Percentiles rank a stretch among this genome's conserved stretches.
These are phyloP conservation scores for Boulengeromyrus knoepffleri DNA, from an alignment of 2,113 vertebrate species.

Conservation along the genomic window DNA sequence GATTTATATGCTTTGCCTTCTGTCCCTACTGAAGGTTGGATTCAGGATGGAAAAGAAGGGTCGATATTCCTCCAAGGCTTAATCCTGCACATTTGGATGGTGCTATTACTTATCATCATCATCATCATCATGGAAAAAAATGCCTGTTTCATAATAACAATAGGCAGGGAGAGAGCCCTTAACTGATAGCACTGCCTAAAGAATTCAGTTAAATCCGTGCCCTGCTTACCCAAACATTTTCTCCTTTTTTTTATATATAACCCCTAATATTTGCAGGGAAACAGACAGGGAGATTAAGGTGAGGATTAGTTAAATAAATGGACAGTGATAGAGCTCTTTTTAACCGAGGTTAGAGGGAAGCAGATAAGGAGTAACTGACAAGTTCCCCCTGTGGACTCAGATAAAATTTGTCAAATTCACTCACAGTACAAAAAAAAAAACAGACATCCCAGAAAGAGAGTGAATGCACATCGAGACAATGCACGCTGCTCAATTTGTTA, in stretches of 20 bases:
- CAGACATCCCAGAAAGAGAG: slow-evolving; percentile 16
- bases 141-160: slow-evolving; percentile 64
- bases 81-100: slow-evolving; percentile 53
- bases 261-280: slow-evolving; percentile 25
- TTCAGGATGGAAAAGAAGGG: slow-evolving; percentile 46
- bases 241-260: slow-evolving; percentile 22
- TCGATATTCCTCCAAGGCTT: slow-evolving; percentile 49
- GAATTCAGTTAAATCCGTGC: slow-evolving; percentile 51
- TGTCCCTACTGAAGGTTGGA: slow-evolving; percentile 13
- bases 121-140: slow-evolving; percentile 52
- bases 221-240: slow-evolving; percentile 57
- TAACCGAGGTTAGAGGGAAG: slow-evolving; percentile 48
- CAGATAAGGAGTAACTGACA: slow-evolving; percentile 52
- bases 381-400: slow-evolving; percentile 31
- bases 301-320: slow-evolving; percentile 52
- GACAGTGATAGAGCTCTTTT: slow-evolving; percentile 50
- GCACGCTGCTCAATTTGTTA: background rate
- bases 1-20: slow-evolving; percentile 43
- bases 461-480: background rate
- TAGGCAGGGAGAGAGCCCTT: slow-evolving; percentile 52
- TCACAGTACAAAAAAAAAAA: slow-evolving; percentile 43
- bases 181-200: slow-evolving; percentile 55
- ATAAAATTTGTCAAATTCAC: slow-evolving; percentile 42
- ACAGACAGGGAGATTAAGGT: slow-evolving; percentile 48
- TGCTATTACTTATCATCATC: slow-evolving; percentile 63